phyloP scores from a whole-genome alignment of 2,888 invertebrate genomes.

The Choristoneura rosaceana region DNA sequence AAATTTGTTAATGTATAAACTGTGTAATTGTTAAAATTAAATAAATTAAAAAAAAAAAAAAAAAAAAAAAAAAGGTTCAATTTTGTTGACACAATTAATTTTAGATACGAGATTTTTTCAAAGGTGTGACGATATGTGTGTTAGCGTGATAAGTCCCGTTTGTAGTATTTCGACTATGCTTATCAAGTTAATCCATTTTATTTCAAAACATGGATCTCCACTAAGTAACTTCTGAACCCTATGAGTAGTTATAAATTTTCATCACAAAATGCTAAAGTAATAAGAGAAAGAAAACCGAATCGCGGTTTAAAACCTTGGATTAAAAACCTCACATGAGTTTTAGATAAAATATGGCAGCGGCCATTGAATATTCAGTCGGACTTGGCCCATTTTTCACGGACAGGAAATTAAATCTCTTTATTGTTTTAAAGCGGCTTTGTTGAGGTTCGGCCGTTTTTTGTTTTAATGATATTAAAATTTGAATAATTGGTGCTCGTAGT shows the following conservation, averaged over 20 bases:
- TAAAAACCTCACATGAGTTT: slow-evolving; percentile 45
- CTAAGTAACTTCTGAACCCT: too few relatives aligned
- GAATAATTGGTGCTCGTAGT: neutral
- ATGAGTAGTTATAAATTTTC: neutral
- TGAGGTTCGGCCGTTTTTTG: slow-evolving; percentile 29
- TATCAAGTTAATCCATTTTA: too few relatives aligned
- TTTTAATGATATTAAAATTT: slow-evolving; percentile 36
- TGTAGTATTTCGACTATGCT: too few relatives aligned
- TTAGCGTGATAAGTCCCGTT: too few relatives aligned
- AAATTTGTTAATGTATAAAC: too few relatives aligned
- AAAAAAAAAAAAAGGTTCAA: too few relatives aligned
- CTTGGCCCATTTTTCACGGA: slow-evolving; percentile 74
- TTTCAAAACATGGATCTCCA: too few relatives aligned
- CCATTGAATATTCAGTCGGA: slow-evolving; percentile 73
- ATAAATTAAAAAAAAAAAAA: too few relatives aligned
- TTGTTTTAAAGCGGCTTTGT: slow-evolving; percentile 38
- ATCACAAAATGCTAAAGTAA: neutral
- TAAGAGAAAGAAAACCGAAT: slow-evolving; percentile 9
- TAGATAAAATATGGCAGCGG: slow-evolving; percentile 67
- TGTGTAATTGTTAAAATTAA: too few relatives aligned
- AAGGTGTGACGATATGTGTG: too few relatives aligned
- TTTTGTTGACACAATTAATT: too few relatives aligned
- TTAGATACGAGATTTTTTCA: too few relatives aligned
- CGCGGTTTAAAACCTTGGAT: slow-evolving; percentile 33
- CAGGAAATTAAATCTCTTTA: slow-evolving; percentile 67